phyloP scores from a whole-genome alignment of 1,140 invertebrate genomes.

The Diabrotica virgifera region DNA sequence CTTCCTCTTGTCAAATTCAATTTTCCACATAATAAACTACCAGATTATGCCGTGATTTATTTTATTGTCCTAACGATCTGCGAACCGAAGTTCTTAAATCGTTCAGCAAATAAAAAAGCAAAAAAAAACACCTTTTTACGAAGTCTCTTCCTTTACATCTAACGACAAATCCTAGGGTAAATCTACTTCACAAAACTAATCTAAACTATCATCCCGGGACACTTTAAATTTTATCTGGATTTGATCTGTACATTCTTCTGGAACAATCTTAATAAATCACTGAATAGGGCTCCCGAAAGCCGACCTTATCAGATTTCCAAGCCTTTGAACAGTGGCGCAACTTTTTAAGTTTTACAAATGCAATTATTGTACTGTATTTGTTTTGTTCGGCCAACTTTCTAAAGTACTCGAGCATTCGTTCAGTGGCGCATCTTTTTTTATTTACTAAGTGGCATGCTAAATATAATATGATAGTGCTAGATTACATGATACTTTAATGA shows the following conservation, averaged over 20 bases:
- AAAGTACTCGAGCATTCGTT: no score
- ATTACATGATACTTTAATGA: no score
- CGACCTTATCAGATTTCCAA: slow-evolving; percentile 12
- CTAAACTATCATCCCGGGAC: slow-evolving; percentile 18
- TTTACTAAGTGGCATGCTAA: no score
- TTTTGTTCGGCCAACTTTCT: no score
- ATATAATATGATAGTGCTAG: no score
- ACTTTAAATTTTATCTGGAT: slow-evolving; percentile 13
- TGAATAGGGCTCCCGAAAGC: slow-evolving; percentile 12
- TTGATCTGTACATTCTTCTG: slow-evolving; percentile 16
- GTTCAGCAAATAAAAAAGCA: not conserved
- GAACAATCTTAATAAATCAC: slow-evolving; percentile 18
- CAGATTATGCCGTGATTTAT: slow-evolving; percentile 2
- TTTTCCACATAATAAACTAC: not conserved
- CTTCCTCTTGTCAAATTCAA: not conserved
- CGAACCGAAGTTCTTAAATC: not conserved
- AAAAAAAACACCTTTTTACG: slow-evolving; percentile 1
- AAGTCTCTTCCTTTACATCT: not conserved
- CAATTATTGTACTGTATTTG: no score
- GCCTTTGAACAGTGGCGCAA: not conserved
- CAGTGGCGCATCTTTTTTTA: no score
- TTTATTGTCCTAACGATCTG: not conserved
- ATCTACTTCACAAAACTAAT: slow-evolving; percentile 10
- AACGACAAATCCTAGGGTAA: not conserved
- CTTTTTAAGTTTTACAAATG: not conserved